These are phyloP conservation scores for Amyelois transitella DNA, from an alignment of 1,140 invertebrate species.

Conservation along the genomic window DNA sequence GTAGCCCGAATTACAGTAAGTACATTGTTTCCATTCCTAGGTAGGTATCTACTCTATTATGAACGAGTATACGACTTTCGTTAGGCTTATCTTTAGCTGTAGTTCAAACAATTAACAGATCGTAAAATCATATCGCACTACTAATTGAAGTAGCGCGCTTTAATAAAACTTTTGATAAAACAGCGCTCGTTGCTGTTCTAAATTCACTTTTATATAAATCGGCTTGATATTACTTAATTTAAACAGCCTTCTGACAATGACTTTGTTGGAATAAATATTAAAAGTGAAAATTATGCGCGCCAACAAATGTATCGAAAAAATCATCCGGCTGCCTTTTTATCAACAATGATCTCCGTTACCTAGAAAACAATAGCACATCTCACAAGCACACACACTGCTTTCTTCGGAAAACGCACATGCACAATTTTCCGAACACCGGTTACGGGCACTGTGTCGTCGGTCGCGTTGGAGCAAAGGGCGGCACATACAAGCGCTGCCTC, in stretches of 20 bases:
- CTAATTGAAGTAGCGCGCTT: constrained; percentile 29
- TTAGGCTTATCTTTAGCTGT: constrained; percentile 52
- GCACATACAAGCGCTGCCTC: constrained; percentile 59
- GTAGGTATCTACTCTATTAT: neutral
- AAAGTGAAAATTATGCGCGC: constrained; percentile 32
- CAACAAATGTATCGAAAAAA: constrained; percentile 29
- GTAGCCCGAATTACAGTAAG: neutral
- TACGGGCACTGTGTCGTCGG: constrained; percentile 66
- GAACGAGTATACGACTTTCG: constrained; percentile 18
- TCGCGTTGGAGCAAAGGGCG: constrained; percentile 57
- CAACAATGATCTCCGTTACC: constrained; percentile 56
- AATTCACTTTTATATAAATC: constrained; percentile 9
- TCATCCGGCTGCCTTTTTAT: constrained; percentile 50
- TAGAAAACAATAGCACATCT: constrained; percentile 73
- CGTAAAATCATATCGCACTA: constrained; percentile 50
- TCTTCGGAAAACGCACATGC: constrained; percentile 72
- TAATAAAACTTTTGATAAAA: constrained; percentile 31
- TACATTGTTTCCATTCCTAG: neutral
- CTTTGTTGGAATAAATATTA: constrained; percentile 22
- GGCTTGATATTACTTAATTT: neutral
- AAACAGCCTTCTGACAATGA: constrained; percentile 17
- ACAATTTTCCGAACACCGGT: constrained; percentile 71
- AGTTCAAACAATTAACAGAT: constrained; percentile 56
- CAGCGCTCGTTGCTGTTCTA: constrained; percentile 6
- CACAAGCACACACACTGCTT: constrained; percentile 69